Evolutionary conservation across 2,888 invertebrate genomes (phyloP).

Genomic region (Phyllotreta striolata): DNA sequence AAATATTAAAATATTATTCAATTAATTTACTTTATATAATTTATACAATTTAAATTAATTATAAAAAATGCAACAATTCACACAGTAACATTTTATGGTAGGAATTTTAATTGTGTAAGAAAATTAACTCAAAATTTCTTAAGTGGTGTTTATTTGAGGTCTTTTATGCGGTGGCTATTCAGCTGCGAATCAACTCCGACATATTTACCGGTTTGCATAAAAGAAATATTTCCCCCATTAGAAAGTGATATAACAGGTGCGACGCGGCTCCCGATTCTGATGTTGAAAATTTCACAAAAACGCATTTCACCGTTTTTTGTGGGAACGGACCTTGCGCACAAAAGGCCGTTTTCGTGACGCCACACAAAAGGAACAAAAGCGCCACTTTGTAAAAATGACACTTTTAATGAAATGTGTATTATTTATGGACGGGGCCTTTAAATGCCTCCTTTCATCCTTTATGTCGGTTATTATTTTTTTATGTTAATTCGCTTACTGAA

Average conservation of each 20-base stretch:
- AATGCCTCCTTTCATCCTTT: conserved; percentile 41
- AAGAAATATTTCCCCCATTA: conserved; percentile 25
- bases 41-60: too few relatives aligned
- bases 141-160: too few relatives aligned
- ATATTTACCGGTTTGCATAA: conserved; percentile 27
- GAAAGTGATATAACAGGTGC: conserved; percentile 23
- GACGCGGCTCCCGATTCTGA: conserved; percentile 30
- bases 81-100: too few relatives aligned
- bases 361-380: conserved; percentile 51
- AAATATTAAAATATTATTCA: too few relatives aligned
- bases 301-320: conserved; percentile 41
- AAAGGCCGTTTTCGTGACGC: conserved; percentile 37
- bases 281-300: conserved; percentile 31
- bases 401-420: conserved; percentile 56
- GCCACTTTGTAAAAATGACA: conserved; percentile 57
- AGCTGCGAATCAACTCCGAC: conserved; percentile 21
- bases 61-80: too few relatives aligned
- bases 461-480: conserved; percentile 48
- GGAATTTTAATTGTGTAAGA: too few relatives aligned
- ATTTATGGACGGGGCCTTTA: conserved; percentile 50
- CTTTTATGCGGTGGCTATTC: conserved; percentile 1
- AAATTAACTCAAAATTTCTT: too few relatives aligned
- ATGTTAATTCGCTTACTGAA: conserved; percentile 47
- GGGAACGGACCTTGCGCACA: conserved; percentile 33
- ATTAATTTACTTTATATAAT: too few relatives aligned